These are phyloP conservation scores for Acanthurus leucopareius DNA, from an alignment of 2,797 vertebrate genomes.

Conservation along the genomic window DNA sequence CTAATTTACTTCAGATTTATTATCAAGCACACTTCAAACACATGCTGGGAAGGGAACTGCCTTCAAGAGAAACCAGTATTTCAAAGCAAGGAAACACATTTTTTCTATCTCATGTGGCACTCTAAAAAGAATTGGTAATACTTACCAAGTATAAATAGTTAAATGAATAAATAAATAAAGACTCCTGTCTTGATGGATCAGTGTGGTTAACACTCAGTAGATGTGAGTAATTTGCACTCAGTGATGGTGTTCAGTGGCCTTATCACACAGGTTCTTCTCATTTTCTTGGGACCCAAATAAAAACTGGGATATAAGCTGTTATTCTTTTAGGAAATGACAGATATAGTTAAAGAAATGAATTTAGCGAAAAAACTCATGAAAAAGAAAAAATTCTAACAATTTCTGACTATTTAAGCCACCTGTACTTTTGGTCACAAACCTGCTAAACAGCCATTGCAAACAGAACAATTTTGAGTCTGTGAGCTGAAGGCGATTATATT, in stretches of 20 bases:
- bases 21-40: constrained; percentile 34
- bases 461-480: background rate
- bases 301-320: background rate
- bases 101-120: constrained; percentile 15
- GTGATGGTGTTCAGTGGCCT: constrained; percentile 44
- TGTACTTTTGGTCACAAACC: constrained; percentile 28
- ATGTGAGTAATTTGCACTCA: constrained; percentile 48
- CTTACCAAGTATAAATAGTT: constrained; percentile 51
- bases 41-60: constrained; percentile 26
- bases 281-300: background rate
- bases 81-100: constrained; percentile 24
- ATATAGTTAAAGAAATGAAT: background rate
- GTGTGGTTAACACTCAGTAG: constrained; percentile 22
- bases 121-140: background rate
- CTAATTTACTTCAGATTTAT: constrained; percentile 10
- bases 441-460: constrained; percentile 6
- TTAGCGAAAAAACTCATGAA: background rate
- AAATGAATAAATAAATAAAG: constrained; percentile 56
- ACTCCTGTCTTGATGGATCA: constrained; percentile 5
- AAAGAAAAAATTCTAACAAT: background rate
- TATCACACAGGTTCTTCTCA: constrained; percentile 18
- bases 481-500: background rate
- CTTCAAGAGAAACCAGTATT: constrained; percentile 7
- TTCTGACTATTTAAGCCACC: background rate
- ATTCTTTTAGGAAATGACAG: background rate